Conservation (phyloP, 2,113 vertebrate genomes). For the Nettapus auritus region DNA sequence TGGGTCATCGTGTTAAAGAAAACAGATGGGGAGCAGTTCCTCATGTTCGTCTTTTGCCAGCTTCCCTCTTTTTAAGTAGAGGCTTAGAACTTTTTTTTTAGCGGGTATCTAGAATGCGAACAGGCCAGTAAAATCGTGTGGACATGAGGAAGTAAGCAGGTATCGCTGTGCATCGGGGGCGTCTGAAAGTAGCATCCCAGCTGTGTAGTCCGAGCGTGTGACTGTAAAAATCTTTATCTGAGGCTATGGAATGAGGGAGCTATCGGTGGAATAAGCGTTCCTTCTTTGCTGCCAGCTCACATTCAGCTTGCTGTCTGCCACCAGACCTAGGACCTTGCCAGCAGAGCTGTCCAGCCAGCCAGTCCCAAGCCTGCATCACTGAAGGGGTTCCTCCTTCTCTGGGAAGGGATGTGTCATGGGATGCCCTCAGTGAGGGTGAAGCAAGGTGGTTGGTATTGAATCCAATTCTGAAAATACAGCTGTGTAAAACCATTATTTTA, state of each 20-base stretch:
- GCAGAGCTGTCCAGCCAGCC: not conserved
- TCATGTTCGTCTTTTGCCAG: not conserved
- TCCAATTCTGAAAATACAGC: not conserved
- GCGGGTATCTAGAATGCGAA: not conserved
- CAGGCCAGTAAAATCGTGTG: not conserved
- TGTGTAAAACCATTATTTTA: not conserved
- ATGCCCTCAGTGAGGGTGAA: not conserved
- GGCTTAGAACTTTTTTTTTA: not conserved
- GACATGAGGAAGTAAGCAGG: not conserved
- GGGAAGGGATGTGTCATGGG: not conserved
- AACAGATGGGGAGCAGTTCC: not conserved
- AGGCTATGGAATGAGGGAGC: not conserved
- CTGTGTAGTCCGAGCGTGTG: not conserved
- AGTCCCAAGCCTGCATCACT: not conserved
- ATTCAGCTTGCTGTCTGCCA: not conserved
- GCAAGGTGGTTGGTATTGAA: not conserved
- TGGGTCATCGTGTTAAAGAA: not conserved
- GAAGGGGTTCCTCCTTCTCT: not conserved
- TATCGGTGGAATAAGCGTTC: not conserved
- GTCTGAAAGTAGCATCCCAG: not conserved
- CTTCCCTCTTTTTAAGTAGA: not conserved
- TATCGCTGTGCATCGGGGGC: not conserved
- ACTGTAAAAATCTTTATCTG: not conserved
- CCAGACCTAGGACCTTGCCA: not conserved
- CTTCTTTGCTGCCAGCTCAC: not conserved